Evolutionary conservation across 1,140 invertebrate genomes (phyloP), one percentile per base, ranked within the genome.

Genomic region (Neodiprion virginianus): DNA sequence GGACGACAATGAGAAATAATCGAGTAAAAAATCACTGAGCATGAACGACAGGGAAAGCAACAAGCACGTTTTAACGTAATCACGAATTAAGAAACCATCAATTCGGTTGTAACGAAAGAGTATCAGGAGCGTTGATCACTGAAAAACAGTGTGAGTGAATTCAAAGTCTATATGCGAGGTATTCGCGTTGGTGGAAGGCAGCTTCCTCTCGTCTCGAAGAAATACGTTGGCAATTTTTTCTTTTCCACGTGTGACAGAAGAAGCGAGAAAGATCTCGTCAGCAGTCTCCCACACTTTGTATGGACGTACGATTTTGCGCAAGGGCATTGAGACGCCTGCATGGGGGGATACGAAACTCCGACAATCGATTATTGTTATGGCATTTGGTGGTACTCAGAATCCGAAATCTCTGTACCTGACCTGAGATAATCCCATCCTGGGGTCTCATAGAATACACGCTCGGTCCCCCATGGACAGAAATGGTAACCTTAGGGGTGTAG

Each of bases 401-500:
- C n/a, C 53, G n/a, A 61, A 61, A 61, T 61, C 53, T 61, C 53
- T 61, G 53, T 61, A 61, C 53, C 53, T 61, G 53, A 61, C 53
- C 53, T 61, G 53, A 61, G 53, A 61, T 61, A 61, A 61, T 61
- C 53, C 53, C 53, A 61, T 61, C 53, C 53, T 17, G 53, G 53
- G 7, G 53, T 7, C 53, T 8, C 53, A 61, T 61, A 61, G 53
- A 61, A 61, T 61, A 61, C 53, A 61, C 53, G 53, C 4, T 61
- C 28, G 53, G 53, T 61, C 53, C 53, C 53, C 53, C 53, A 61
- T 17, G 53, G 53, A 61, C 53, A 8, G n/a, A 61, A 61, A 61
- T 61, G n/a, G 28, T 40, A 40, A 40, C 28, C 28, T 17, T 12
- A 14, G 53, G 53, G 53, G 53, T 61, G 53, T 61, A 61, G 11